Percentiles rank a stretch among this genome's conserved stretches.
Conservation (phyloP, 2,113 vertebrate genomes). For the Salvelinus alpinus region DNA sequence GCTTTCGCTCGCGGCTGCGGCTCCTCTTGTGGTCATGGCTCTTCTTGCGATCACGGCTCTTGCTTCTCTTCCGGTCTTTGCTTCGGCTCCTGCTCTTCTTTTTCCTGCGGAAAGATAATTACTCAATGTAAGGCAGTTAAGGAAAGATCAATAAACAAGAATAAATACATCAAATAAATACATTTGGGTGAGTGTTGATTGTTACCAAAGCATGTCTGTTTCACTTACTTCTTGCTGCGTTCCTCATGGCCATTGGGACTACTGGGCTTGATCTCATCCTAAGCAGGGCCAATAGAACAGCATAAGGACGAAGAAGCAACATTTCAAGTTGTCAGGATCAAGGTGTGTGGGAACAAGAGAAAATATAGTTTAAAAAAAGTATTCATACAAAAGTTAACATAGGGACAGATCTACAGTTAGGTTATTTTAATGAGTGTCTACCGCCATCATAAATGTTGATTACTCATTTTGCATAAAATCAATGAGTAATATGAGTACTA, state of each 20-base stretch:
- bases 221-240: slow-evolving; percentile 88
- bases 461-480: slow-evolving; percentile 6
- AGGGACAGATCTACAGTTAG: slow-evolving; percentile 50
- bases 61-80: slow-evolving; percentile 85
- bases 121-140: too few species aligned
- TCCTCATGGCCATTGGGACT: slow-evolving; percentile 92
- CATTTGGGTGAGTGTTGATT: too few species aligned
- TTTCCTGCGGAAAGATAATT: slow-evolving; percentile 73
- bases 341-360: slow-evolving; percentile 90
- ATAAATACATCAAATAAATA: too few species aligned
- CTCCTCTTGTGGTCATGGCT: slow-evolving; percentile 86
- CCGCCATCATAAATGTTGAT: not conserved
- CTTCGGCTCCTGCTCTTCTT: slow-evolving; percentile 90
- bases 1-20: slow-evolving; percentile 84
- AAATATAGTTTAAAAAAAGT: slow-evolving; percentile 69
- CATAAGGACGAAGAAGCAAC: slow-evolving; percentile 92
- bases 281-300: slow-evolving; percentile 97
- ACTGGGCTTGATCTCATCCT: slow-evolving; percentile 93
- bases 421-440: slow-evolving; percentile 19
- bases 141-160: too few species aligned
- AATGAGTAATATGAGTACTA: not conserved
- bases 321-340: slow-evolving; percentile 93
- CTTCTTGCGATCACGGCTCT: slow-evolving; percentile 83
- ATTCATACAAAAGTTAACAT: slow-evolving; percentile 69
- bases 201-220: not conserved